phyloP scores from a whole-genome alignment of 64 coral and sea anemone genomes.

The Pocillopora verrucosa region DNA sequence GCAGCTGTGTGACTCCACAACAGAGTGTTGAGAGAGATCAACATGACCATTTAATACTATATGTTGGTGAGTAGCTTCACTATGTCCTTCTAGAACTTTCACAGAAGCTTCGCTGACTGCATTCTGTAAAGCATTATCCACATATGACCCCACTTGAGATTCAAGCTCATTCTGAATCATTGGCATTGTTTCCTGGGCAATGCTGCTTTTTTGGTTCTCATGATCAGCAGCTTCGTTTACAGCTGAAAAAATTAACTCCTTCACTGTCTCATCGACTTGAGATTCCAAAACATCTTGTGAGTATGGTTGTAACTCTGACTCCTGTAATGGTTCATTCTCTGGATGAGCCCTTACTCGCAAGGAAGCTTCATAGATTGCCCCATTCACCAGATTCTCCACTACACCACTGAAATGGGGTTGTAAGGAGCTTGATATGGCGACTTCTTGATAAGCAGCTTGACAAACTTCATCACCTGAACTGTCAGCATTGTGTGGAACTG shows the following conservation, averaged over 20 bases:
- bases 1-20: not conserved
- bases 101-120: slow-evolving; percentile 2
- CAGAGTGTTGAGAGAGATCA: not conserved
- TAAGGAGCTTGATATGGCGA: slow-evolving; percentile 8
- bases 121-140: not conserved
- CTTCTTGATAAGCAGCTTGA: not conserved
- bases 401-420: slow-evolving; percentile 50
- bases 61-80: not conserved
- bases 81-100: not conserved
- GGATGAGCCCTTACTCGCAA: slow-evolving; percentile 27
- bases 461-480: not conserved
- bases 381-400: slow-evolving; percentile 63
- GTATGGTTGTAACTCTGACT: not conserved
- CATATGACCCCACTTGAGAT: not conserved
- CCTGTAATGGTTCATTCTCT: not conserved
- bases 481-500: not conserved
- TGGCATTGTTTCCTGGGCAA: not conserved
- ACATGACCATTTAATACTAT: slow-evolving; percentile 25
- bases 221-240: slow-evolving; percentile 4
- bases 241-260: slow-evolving; percentile 28
- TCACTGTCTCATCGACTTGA: slow-evolving; percentile 11
- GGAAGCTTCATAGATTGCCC: slow-evolving; percentile 59
- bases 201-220: not conserved
- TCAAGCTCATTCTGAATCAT: not conserved
- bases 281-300: not conserved